A percentile compares a stretch with the other conserved stretches of the same genome.
Evolutionary conservation across 2,888 invertebrate species (phyloP).

Genomic region (Agrotis exclamationis): DNA sequence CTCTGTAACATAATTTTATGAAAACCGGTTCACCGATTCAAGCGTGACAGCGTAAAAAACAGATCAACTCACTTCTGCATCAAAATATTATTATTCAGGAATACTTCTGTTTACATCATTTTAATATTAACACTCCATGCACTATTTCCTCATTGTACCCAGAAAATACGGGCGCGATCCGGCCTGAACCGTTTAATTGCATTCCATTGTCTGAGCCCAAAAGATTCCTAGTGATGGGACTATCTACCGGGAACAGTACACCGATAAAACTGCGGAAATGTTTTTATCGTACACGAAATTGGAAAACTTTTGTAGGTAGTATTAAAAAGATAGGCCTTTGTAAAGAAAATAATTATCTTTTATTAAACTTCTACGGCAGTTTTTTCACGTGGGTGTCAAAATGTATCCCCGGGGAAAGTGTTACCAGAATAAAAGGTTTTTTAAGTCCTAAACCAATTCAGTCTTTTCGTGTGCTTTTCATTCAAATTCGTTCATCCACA

Average conservation of each 20-base stretch:
- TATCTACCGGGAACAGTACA: neutral
- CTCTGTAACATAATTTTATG: too few relatives aligned
- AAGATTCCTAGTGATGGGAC: conserved; percentile 62
- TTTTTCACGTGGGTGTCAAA: too few relatives aligned
- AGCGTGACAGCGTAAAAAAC: too few relatives aligned
- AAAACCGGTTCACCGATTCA: too few relatives aligned
- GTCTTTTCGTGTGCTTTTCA: neutral
- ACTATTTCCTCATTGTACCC: conserved; percentile 23
- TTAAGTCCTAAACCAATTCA: neutral
- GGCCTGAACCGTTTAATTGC: conserved; percentile 61
- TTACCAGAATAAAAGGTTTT: neutral
- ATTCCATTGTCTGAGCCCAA: conserved; percentile 64
- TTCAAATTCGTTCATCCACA: neutral
- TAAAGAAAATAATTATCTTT: neutral
- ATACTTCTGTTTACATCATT: too few relatives aligned
- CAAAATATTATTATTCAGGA: too few relatives aligned
- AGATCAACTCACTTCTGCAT: too few relatives aligned
- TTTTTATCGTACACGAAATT: conserved; percentile 9
- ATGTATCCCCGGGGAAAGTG: too few relatives aligned
- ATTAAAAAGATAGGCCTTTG: neutral
- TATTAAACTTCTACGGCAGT: neutral
- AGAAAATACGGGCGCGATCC: conserved; percentile 53
- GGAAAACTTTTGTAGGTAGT: neutral
- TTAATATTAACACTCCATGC: conserved; percentile 7
- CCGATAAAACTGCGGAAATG: conserved; percentile 15